Percentiles rank a stretch among this genome's conserved stretches.
These are phyloP conservation scores for Nymphalis io DNA, from an alignment of 1,140 invertebrate species.

Conservation along the genomic window DNA sequence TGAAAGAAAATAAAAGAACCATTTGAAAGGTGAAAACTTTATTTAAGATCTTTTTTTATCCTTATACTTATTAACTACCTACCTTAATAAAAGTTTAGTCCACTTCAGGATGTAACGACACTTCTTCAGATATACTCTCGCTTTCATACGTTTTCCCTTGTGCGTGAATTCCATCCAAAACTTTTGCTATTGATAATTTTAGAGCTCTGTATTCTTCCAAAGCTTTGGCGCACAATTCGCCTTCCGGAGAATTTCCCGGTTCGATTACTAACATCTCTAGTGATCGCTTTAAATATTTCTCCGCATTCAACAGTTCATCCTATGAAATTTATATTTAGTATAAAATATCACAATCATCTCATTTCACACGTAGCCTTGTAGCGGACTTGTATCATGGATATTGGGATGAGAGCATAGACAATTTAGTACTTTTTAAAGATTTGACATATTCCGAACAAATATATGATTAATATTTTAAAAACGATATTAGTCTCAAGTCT, in stretches of 20 bases:
- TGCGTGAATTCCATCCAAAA: conserved; percentile 65
- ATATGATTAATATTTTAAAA: too few relatives aligned
- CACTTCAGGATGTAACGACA: conserved; percentile 20
- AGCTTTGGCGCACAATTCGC: conserved; percentile 84
- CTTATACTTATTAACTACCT: background rate
- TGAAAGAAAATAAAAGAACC: too few relatives aligned
- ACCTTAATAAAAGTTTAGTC: conserved; percentile 17
- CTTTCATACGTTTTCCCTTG: conserved; percentile 59
- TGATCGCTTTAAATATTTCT: conserved; percentile 82
- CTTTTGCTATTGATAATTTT: conserved; percentile 80
- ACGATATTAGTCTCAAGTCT: too few relatives aligned
- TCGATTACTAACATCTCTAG: conserved; percentile 86
- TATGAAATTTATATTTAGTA: conserved; percentile 33
- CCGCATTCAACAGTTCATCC: conserved; percentile 80
- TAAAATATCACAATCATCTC: too few relatives aligned
- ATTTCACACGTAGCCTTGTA: too few relatives aligned
- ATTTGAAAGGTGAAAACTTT: too few relatives aligned
- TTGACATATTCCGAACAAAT: too few relatives aligned
- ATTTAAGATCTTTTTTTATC: background rate
- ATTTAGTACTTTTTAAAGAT: too few relatives aligned
- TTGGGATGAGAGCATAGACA: too few relatives aligned
- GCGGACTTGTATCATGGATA: too few relatives aligned
- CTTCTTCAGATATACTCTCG: conserved; percentile 28
- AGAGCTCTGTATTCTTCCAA: conserved; percentile 84
- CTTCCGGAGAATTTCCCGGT: conserved; percentile 86